These are phyloP conservation scores for Archivesica marissinica DNA, from an alignment of 1,140 invertebrate species.

Conservation along the genomic window DNA sequence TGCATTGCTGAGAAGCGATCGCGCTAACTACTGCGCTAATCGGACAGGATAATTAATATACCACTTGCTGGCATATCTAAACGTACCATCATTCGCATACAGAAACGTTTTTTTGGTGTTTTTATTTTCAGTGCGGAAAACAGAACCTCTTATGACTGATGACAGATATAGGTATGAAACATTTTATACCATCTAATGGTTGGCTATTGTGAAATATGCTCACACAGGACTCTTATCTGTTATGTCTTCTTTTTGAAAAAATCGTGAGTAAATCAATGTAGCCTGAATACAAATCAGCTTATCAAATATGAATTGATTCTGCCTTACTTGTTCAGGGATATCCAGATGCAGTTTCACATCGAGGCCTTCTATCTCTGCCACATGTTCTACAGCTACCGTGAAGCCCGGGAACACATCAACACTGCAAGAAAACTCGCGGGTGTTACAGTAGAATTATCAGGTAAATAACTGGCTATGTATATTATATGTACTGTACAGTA, in stretches of 20 bases:
- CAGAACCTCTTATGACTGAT: constrained; percentile 68
- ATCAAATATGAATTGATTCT: too few species aligned
- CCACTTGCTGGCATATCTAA: too few species aligned
- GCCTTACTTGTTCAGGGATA: constrained; percentile 48
- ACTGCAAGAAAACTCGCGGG: constrained; percentile 87
- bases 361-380: constrained; percentile 91
- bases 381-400: constrained; percentile 89
- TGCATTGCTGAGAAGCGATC: too few species aligned
- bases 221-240: not conserved
- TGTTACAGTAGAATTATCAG: constrained; percentile 88
- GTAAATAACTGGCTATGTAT: constrained; percentile 79
- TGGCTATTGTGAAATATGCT: not conserved
- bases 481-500: too few species aligned
- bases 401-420: constrained; percentile 88
- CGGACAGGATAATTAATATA: too few species aligned
- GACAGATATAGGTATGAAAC: constrained; percentile 69
- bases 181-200: too few species aligned
- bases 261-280: too few species aligned
- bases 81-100: too few species aligned
- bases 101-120: too few species aligned
- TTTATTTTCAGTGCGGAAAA: constrained; percentile 69
- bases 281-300: too few species aligned
- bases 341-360: constrained; percentile 87
- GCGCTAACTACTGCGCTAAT: too few species aligned
- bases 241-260: not conserved